A percentile compares a stretch with the other conserved stretches of the same genome.
Evolutionary conservation across 2,797 vertebrate genomes (phyloP).

Genomic region (Hippoglossus hippoglossus): DNA sequence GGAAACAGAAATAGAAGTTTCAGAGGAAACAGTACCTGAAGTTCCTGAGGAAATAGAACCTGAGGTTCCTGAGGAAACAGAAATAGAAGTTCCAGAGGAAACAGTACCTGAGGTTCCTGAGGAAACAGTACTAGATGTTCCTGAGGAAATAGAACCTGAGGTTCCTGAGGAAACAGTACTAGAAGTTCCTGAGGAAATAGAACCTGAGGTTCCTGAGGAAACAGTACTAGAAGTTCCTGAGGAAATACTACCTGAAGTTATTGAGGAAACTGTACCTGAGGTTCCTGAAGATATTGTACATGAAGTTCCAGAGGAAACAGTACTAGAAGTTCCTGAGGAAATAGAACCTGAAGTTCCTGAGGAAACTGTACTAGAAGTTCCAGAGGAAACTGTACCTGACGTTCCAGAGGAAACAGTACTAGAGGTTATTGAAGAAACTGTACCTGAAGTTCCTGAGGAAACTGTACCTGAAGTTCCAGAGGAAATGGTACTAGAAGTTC

Average conservation of each 20-base stretch:
- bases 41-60: not conserved
- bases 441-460: not conserved
- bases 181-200: not conserved
- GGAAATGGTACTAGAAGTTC: not conserved
- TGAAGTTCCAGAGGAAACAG: not conserved
- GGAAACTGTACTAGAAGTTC: not conserved
- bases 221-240: not conserved
- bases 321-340: not conserved
- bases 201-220: not conserved
- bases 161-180: not conserved
- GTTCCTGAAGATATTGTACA: not conserved
- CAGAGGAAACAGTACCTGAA: not conserved
- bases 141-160: not conserved
- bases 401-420: not conserved
- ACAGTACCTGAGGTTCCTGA: not conserved
- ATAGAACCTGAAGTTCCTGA: not conserved
- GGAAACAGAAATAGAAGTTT: not conserved
- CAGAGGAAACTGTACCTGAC: not conserved
- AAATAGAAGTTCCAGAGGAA: not conserved
- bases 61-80: not conserved
- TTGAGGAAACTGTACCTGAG: not conserved
- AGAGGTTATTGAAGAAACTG: not conserved
- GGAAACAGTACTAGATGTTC: not conserved
- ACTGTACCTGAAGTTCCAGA: not conserved
- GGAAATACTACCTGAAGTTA: not conserved